Conservation (phyloP, 2,888 invertebrate genomes). For the Temnothorax unifasciatus region DNA sequence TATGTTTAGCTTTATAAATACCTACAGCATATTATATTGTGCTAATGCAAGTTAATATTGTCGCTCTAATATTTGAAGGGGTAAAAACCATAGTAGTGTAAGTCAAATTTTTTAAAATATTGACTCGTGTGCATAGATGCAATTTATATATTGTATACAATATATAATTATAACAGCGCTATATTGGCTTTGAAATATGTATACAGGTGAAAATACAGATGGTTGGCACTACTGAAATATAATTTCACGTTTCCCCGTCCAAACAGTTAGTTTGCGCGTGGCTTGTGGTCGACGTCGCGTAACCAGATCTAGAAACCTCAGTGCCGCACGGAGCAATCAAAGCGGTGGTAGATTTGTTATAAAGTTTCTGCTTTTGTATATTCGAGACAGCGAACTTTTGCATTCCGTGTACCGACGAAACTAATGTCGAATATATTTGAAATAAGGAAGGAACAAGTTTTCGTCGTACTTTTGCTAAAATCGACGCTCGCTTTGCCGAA, state of each 20-base stretch:
- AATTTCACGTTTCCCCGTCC: constrained; percentile 14
- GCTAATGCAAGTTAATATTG: not conserved
- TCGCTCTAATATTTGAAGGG: too few relatives aligned
- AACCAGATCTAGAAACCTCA: constrained; percentile 25
- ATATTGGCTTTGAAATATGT: not conserved
- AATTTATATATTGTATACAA: too few relatives aligned
- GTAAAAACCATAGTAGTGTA: too few relatives aligned
- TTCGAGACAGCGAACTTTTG: constrained; percentile 43
- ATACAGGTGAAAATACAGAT: not conserved
- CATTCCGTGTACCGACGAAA: not conserved
- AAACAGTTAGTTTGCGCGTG: constrained; percentile 44
- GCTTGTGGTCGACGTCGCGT: constrained; percentile 32
- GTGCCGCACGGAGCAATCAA: constrained; percentile 27
- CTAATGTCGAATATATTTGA: constrained; percentile 9
- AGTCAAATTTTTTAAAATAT: too few relatives aligned
- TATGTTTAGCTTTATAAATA: not conserved
- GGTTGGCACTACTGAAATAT: not conserved
- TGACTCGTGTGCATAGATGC: too few relatives aligned
- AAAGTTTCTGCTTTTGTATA: constrained; percentile 47
- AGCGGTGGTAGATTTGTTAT: constrained; percentile 33
- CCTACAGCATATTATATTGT: not conserved
- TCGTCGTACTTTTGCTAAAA: constrained; percentile 33
- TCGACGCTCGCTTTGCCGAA: constrained; percentile 11
- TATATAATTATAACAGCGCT: not conserved
- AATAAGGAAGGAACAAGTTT: constrained; percentile 6